Evolutionary conservation across 2,113 vertebrate species (phyloP).

Genomic region (Syngnathus floridae): DNA sequence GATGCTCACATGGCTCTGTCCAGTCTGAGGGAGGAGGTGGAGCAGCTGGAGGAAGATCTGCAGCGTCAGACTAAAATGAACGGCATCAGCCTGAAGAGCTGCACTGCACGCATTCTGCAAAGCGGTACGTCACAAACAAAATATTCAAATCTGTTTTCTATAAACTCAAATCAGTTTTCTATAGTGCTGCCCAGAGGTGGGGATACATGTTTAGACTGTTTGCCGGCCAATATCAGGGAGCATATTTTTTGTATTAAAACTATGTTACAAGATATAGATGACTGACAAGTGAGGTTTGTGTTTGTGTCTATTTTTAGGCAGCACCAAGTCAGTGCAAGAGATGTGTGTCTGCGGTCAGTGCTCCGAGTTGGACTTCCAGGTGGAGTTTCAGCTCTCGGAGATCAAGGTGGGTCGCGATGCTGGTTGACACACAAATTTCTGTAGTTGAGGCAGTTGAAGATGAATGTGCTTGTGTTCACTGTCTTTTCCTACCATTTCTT

Average conservation of each 20-base stretch:
- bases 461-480: too few relatives aligned
- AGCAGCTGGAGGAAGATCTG: slow-evolving; percentile 68
- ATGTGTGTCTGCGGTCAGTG: slow-evolving; percentile 74
- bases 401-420: slow-evolving; percentile 67
- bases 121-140: slow-evolving; percentile 64
- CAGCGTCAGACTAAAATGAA: slow-evolving; percentile 70
- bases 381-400: slow-evolving; percentile 82
- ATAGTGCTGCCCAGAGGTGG: background rate
- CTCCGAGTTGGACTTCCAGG: slow-evolving; percentile 70
- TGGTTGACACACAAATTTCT: too few relatives aligned
- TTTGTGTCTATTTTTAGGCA: slow-evolving; percentile 29
- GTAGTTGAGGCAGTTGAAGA: background rate
- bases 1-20: slow-evolving; percentile 27
- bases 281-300: background rate
- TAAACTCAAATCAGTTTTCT: background rate
- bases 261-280: background rate
- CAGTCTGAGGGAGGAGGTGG: slow-evolving; percentile 65
- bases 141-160: background rate
- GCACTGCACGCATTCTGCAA: slow-evolving; percentile 67
- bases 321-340: slow-evolving; percentile 28
- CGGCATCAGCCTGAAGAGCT: slow-evolving; percentile 72
- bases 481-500: too few relatives aligned
- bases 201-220: background rate
- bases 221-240: background rate
- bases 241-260: background rate